Conservation (phyloP, 1,140 invertebrate genomes). For the Lepidostoma basale region DNA sequence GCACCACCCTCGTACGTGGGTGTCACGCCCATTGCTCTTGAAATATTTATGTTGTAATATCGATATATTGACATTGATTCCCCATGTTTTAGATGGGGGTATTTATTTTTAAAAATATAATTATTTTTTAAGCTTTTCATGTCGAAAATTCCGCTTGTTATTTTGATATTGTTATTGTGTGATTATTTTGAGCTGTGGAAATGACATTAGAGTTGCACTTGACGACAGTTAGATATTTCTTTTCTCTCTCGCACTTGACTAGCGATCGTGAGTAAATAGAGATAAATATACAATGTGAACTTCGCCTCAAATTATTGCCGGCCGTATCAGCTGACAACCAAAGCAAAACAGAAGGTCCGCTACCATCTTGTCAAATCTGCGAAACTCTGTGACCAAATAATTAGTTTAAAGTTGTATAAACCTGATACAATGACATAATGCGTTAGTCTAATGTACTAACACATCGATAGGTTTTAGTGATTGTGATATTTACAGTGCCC, state of each 20-base stretch:
- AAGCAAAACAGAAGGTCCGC: slow-evolving; percentile 65
- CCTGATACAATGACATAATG: slow-evolving; percentile 57
- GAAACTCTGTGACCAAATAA: slow-evolving; percentile 59
- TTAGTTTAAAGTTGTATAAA: slow-evolving; percentile 61
- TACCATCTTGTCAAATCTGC: slow-evolving; percentile 63
- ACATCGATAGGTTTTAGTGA: slow-evolving; percentile 54
- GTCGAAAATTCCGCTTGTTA: background rate
- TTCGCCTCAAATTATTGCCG: slow-evolving; percentile 22
- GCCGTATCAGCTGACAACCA: slow-evolving; percentile 64
- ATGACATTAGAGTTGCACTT: slow-evolving; percentile 44
- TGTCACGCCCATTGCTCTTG: slow-evolving; percentile 36
- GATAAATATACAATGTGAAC: slow-evolving; percentile 1
- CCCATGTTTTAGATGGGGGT: background rate
- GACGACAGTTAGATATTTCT: slow-evolving; percentile 4
- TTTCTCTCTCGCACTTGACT: slow-evolving; percentile 6
- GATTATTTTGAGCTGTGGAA: slow-evolving; percentile 43
- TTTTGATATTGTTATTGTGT: slow-evolving; percentile 24
- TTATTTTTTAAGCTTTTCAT: background rate
- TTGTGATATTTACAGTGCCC: slow-evolving; percentile 51
- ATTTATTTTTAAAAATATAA: background rate
- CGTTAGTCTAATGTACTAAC: slow-evolving; percentile 53
- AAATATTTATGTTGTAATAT: slow-evolving; percentile 29
- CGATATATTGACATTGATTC: slow-evolving; percentile 28
- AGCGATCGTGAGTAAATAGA: background rate
- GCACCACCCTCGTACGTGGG: background rate